These are phyloP conservation scores for Calonectris borealis DNA, from an alignment of 2,113 vertebrate species.

Conservation along the genomic window DNA sequence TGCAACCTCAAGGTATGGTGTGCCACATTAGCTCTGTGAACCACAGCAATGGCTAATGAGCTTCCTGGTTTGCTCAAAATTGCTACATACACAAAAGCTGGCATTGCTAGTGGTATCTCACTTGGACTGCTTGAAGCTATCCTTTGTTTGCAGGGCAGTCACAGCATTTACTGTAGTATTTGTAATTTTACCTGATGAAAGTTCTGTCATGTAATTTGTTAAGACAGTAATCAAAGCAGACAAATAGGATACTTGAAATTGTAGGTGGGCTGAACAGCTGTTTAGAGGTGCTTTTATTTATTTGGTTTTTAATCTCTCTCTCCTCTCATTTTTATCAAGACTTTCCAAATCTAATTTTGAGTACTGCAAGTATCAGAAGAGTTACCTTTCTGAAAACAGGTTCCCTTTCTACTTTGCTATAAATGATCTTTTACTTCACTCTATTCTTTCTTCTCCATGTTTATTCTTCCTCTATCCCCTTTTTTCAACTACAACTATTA, in stretches of 20 bases:
- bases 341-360: background rate
- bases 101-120: background rate
- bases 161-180: background rate
- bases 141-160: background rate
- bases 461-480: background rate
- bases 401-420: background rate
- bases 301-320: background rate
- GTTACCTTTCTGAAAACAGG: background rate
- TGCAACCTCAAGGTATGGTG: background rate
- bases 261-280: background rate
- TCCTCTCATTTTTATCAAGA: background rate
- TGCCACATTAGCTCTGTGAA: background rate
- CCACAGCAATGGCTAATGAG: background rate
- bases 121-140: background rate
- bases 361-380: background rate
- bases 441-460: background rate
- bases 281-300: background rate
- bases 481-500: background rate
- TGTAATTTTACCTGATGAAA: background rate
- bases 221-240: background rate
- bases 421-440: background rate
- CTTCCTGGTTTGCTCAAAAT: background rate
- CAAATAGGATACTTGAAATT: background rate
- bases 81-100: background rate
- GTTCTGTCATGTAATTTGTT: background rate